Evolutionary conservation across 2,797 vertebrate species (phyloP), one percentile per base, ranked within the genome.

Genomic region (Rhynchotus rufescens): DNA sequence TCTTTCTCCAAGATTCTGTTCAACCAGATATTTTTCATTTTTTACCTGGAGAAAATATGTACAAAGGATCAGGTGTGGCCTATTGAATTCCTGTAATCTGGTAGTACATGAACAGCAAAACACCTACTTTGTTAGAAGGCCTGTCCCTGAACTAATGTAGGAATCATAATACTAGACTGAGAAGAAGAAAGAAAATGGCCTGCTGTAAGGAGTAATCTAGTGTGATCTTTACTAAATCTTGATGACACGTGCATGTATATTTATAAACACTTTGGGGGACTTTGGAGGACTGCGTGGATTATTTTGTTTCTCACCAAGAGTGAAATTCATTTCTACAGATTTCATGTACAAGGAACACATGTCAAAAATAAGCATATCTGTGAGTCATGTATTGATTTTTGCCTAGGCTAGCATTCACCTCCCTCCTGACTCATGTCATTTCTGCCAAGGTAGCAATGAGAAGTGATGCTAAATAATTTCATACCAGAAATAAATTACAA

Each of bases 381-480:
- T 30, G 76, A 95, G 66, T 61, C 72, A 54, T 51, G 15, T 54
- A 54, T 54, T 28, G 26, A 54, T 28, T 54, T 10, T 30, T 30
- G 26, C 51, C 51, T 54, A 54, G 49, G 59, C 52, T 94, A 67
- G 74, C 86, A 76, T 84, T 93, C 44, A 19, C 11, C 87, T 93
- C 40, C 6, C 40, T 52, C 54, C 19, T 36, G 17, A 91, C 49
- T 88, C n/a, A 16, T 82, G 62, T 82, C 30, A 42, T 78, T 88
- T 93, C 83, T 87, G 9, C 49, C 49, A 65, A 14, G 19, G 23
- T 23, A 42, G 38, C 32, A 20, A 22, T 16, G 62, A 72, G 45
- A 45, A 64, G 38, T 57, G 60, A 79, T 92, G 68, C 67, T 57
- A 91, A 90, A 92, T 84, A n/a, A 83, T 73, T 93, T 90, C 62